Evolutionary conservation across 2,113 vertebrate genomes (phyloP), one percentile per base, ranked within the genome.

Genomic region (Nannobrachium achirus): DNA sequence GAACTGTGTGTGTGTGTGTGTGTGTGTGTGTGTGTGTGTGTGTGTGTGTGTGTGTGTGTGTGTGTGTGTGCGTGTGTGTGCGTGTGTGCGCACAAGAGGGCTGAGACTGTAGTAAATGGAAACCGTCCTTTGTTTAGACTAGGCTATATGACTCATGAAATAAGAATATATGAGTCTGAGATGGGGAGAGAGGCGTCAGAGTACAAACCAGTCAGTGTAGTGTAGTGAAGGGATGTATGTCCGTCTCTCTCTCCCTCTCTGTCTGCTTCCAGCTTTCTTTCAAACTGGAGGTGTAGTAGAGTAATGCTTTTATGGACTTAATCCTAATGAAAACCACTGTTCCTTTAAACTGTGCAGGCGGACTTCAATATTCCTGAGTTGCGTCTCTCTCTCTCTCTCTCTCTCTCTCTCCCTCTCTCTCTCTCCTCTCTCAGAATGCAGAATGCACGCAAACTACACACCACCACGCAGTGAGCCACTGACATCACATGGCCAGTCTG

Each of bases 281-380:
- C 25, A 19, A 19, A 18, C 15, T 53, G 16, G 10, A 56, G 65
- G 51, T 5, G 4, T 40, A 39, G 56, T 70, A 41, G 42, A 71
- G 72, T 46, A 67, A 69, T 64, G 59, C 53, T 61, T 66, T 69
- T 68, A 73, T 69, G 65, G 52, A 71, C 64, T 63, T 52, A 65
- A 71, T 71, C 63, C 78, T 66, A 81, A 86, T 78, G 63, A 84
- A 33, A 84, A 82, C 60, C 40, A 58, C 55, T 70, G 64, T 63
- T 75, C 64, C 56, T 73, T 79, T 71, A 71, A 84, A 75, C 60
- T 83, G 50, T 66, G 55, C 52, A 62, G 68, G 15, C 69, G 76
- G 53, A 75, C 63, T 82, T 61, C 59, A 68, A 75, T 63, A 78
- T 66, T 77, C 75, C 49, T 0, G 0, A 25, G 13, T 39, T 25